Conservation (phyloP, 2,113 vertebrate genomes). For the Micromys minutus region DNA sequence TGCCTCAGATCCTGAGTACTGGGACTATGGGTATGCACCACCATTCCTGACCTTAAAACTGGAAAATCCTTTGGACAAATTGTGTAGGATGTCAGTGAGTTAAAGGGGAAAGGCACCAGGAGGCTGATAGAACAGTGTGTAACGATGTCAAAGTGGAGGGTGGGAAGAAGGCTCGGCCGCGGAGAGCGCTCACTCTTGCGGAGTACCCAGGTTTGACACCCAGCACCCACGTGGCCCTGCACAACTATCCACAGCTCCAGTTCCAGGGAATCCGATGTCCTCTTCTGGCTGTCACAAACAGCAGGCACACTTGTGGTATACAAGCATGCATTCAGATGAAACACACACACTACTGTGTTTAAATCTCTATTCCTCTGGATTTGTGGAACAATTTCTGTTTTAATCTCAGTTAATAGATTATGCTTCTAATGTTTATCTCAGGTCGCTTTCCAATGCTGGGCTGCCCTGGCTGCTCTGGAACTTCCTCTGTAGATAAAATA, state of each 20-base stretch:
- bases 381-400: too few relatives aligned
- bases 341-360: not conserved
- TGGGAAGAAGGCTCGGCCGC: not conserved
- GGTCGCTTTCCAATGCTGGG: too few relatives aligned
- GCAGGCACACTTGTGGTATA: not conserved
- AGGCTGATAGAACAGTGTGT: not conserved
- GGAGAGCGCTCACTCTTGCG: not conserved
- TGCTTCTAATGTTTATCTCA: too few relatives aligned
- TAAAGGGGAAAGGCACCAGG: not conserved
- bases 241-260: not conserved
- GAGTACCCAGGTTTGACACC: not conserved
- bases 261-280: not conserved
- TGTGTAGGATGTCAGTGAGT: not conserved
- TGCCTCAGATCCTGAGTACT: not conserved
- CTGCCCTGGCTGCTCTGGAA: too few relatives aligned
- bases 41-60: not conserved
- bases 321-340: not conserved
- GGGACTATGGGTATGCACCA: not conserved
- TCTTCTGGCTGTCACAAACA: not conserved
- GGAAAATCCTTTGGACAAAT: not conserved
- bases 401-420: too few relatives aligned
- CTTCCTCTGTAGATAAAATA: too few relatives aligned
- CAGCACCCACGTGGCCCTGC: not conserved
- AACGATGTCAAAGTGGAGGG: not conserved
- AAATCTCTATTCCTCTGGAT: too few relatives aligned